Evolutionary conservation across 2,113 vertebrate genomes (phyloP).

Genomic region (Nansenia antarctica): DNA sequence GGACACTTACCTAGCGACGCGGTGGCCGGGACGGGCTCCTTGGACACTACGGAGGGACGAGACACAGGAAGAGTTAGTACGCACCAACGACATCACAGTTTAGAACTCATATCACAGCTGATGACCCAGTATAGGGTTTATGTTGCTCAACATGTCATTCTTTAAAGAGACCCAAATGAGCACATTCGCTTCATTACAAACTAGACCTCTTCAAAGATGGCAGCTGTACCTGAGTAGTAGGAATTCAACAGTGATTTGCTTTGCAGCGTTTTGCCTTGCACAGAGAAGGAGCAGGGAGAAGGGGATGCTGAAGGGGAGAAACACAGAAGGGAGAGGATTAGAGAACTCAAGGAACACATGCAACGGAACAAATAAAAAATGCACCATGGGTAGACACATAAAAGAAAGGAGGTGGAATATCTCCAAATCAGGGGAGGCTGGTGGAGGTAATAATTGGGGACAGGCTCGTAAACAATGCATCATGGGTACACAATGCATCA

Average conservation of each 20-base stretch:
- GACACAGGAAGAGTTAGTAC: slow-evolving; percentile 18
- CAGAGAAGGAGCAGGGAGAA: slow-evolving; percentile 86
- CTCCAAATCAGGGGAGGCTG: slow-evolving; percentile 5
- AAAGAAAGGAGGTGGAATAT: too few relatives aligned
- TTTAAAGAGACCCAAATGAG: too few relatives aligned
- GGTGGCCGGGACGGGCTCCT: slow-evolving; percentile 81
- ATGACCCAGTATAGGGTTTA: neutral
- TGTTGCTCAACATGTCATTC: neutral
- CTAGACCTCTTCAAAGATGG: neutral
- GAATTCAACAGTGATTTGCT: slow-evolving; percentile 87
- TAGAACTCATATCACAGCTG: neutral
- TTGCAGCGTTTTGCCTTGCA: slow-evolving; percentile 87
- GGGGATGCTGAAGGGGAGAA: slow-evolving; percentile 76
- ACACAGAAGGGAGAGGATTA: slow-evolving; percentile 62
- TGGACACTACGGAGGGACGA: slow-evolving; percentile 72
- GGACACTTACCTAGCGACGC: slow-evolving; percentile 78
- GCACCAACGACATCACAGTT: neutral
- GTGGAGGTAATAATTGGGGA: neutral
- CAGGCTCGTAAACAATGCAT: too few relatives aligned
- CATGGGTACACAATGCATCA: too few relatives aligned
- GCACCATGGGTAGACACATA: neutral
- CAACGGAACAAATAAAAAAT: slow-evolving; percentile 44
- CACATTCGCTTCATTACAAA: neutral
- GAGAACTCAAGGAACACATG: slow-evolving; percentile 40
- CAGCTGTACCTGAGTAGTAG: slow-evolving; percentile 79